Base-by-base conservation (phyloP, 2,113 vertebrate genomes). In the Hymenochirus boettgeri region DNA sequence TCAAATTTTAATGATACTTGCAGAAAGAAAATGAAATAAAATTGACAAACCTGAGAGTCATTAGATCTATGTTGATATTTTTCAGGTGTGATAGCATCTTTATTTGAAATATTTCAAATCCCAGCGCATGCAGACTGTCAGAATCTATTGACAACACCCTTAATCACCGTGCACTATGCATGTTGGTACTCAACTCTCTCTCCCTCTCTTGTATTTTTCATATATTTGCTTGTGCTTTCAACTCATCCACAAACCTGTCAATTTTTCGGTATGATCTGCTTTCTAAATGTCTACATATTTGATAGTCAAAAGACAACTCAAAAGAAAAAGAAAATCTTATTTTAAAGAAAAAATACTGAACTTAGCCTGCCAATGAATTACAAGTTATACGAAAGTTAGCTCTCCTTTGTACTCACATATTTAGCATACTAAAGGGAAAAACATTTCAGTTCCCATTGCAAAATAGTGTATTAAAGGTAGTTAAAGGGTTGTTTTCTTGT, bases 91-190 rank as follows among this genome's bases (percentile, higher is more conserved):
- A 62, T 62, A 73, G 63, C 69, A 59, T 70, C 75, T 77, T 53
- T 76, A 64, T 80, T 75, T 77, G 69, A 79, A 73, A 74, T 62
- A 72, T 62, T 52, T 74, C 58, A 64, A 66, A 74, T 81, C 66
- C 76, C 69, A 73, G 66, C 71, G 74, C 59, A 74, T 69, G 57
- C 61, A 62, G 72, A 52, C 76, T 88, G 82, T 86, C 81, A 84
- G 55, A 74, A 73, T 69, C 62, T 76, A 80, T 78, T 76, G 77
- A 72, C 71, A 74, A 75, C 67, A 69, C n/a, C 54, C 75, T 85
- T 86, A 79, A 82, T 87, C 83, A 86, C 54, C 24, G n/a, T 56
- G 42, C 79, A 83, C 62, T 75, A 74, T 78, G 57, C 37, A 70
- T 71, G 76, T 76, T 56, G 0, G 0, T 70, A 27, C 62, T 71